Conservation (phyloP, 2,888 invertebrate genomes). For the Hipparchia sbordonii region DNA sequence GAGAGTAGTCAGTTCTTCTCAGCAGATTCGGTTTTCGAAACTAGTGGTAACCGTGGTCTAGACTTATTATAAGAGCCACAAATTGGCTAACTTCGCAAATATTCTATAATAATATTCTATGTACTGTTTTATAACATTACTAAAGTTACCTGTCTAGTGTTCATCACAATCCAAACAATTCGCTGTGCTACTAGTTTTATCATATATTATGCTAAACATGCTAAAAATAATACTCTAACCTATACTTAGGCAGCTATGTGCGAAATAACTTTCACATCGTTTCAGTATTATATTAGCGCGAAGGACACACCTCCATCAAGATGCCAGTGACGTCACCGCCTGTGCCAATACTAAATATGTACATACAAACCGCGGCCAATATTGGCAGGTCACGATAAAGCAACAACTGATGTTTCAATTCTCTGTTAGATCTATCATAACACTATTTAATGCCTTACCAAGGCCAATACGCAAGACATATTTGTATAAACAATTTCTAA, state of each 20-base stretch:
- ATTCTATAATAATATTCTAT: no score
- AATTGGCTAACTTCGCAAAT: no score
- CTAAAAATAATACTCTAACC: background rate
- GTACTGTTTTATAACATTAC: background rate
- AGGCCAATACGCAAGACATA: background rate
- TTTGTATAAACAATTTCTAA: constrained; percentile 9
- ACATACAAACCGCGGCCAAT: background rate
- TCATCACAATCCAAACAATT: background rate
- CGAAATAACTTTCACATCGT: constrained; percentile 12
- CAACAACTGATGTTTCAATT: constrained; percentile 20
- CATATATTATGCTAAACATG: background rate
- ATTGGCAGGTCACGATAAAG: constrained; percentile 10
- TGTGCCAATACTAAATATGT: background rate
- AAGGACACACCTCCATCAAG: constrained; percentile 15
- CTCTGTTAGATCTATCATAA: constrained; percentile 5
- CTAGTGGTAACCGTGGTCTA: no score
- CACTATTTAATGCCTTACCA: background rate
- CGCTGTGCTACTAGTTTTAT: background rate
- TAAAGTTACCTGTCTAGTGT: background rate
- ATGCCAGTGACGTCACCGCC: constrained; percentile 8
- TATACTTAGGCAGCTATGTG: background rate
- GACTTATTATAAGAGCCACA: no score
- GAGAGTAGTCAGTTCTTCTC: no score
- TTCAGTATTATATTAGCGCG: background rate
- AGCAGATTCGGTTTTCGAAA: no score